Base-by-base conservation (phyloP, 2,888 invertebrate genomes). In the Petrolisthes cinctipes region DNA sequence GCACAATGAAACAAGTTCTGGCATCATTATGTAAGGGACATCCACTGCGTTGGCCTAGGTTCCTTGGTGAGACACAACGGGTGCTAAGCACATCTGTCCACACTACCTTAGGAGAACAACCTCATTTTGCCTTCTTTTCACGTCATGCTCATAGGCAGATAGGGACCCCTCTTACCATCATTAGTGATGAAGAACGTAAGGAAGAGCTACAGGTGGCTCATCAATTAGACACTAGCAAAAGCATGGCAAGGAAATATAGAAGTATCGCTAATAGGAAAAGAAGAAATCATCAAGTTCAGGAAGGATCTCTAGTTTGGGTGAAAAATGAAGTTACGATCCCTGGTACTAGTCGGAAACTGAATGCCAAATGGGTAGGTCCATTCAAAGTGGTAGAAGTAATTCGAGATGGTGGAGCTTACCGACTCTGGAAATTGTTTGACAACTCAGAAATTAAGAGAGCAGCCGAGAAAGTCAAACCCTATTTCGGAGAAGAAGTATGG, bases 31-130 rank as follows among this genome's bases (percentile, higher is more conserved):
- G 79, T 11, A 53, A 79, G 56, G 79, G 79, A 20, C 56, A 79
- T n/a, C 79, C 79, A n/a, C 6, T 79, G n/a, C n/a, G 56, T n/a
- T 79, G 79, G 79, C 79, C 79, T 14, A 11, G n/a, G n/a, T 56
- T 56, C 9, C 20, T 79, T 6, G 14, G 17, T 5, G 54, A 53
- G 4, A 20, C 20, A 17, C 79, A 56, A 23, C 5, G 56, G 56
- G 9, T 20, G 5, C n/a, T 79, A 23, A 79, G 56, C n/a, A n/a
- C 7, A 2, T 17, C 79, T 0, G 79, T 56, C 4, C 79, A 79
- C n/a, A 71, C 71, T 20, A 17, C 71, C 17, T 6, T 71, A 17
- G 71, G 71, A 5, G 71, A 71, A n/a, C 71, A 71, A 71, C 71
- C 71, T n/a, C n/a, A 71, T n/a, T 71, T 71, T 71, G 71, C 71